Evolutionary conservation across 2,888 invertebrate genomes (phyloP).

Genomic region (Xanthia togata): DNA sequence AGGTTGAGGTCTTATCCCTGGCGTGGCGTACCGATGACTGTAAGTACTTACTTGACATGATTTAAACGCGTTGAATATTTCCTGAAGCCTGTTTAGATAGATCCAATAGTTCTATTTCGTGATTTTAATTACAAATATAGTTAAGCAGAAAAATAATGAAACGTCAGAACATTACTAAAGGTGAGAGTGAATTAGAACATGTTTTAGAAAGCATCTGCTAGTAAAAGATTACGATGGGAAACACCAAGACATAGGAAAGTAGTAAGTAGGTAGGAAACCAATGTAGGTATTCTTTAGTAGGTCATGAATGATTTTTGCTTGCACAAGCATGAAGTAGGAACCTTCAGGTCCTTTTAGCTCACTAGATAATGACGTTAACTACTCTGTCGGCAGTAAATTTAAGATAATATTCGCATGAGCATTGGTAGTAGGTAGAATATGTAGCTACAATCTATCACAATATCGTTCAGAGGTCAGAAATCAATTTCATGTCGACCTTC

Average conservation of each 20-base stretch:
- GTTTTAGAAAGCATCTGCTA: neutral
- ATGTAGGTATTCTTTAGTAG: neutral
- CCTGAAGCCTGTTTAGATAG: neutral
- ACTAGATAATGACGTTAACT: slow-evolving; percentile 16
- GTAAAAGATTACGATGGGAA: neutral
- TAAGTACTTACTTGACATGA: neutral
- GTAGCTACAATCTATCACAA: slow-evolving; percentile 16
- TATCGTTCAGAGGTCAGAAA: slow-evolving; percentile 39
- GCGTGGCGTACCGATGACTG: neutral
- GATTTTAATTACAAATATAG: neutral
- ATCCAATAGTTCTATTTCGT: neutral
- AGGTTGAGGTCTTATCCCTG: neutral
- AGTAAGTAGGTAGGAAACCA: too few species aligned
- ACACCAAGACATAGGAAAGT: neutral
- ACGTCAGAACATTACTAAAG: neutral
- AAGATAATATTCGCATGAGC: slow-evolving; percentile 7
- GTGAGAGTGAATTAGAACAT: too few species aligned
- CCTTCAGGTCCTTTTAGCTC: neutral
- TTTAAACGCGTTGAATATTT: slow-evolving; percentile 2
- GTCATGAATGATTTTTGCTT: neutral
- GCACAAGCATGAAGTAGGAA: neutral
- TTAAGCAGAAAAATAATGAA: neutral
- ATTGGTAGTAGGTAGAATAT: slow-evolving; percentile 1
- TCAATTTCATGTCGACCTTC: slow-evolving; percentile 47
- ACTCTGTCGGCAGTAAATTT: slow-evolving; percentile 24